Base-by-base conservation (phyloP, 2,113 vertebrate species). In the Lagopus muta region DNA sequence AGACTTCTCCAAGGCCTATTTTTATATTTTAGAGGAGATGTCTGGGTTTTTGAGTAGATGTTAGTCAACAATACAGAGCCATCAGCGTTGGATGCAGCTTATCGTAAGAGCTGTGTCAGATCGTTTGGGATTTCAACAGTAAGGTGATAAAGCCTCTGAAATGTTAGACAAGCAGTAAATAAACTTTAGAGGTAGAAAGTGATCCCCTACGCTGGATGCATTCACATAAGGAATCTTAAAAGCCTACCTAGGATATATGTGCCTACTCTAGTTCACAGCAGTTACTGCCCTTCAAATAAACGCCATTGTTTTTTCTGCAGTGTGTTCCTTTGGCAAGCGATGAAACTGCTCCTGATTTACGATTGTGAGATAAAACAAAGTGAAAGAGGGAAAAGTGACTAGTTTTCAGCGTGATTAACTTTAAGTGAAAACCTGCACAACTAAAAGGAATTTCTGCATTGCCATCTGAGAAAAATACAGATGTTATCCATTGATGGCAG, bases 161-260 rank as follows among this genome's bases (percentile, higher is more conserved):
- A 77, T 2, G 2, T 50, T 77, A n/a, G 30, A 11, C 43, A 48
- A 86, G 15, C 66, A 72, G 19, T 40, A 69, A 89, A 92, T 72
- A 54, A 72, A 67, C 58, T 25, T 11, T 25, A 65, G 87, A 65
- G 11, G 21, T 52, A 72, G 66, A 79, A 89, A 58, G 54, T 38
- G 5, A 36, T 69, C n/a, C 4, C 69, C 36, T 76, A 5, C 1
- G 0, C 19, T 57, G 16, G 45, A 4, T 61, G 6, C 43, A 36
- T 15, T 84, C 24, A n/a, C 13, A 21, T 58, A 22, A 70, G 78
- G 62, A 79, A 55, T 73, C 65, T 61, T 61, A 81, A 82, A 75
- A 86, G 24, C 28, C 47, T 50, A 6, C 17, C 48, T 2, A 8
- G 22, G 27, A 5, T 40, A 13, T 76, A 45, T 45, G 24, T 55